These are phyloP conservation scores for Pelobates cultripes DNA, from an alignment of 2,797 vertebrate genomes.

Conservation along the genomic window DNA sequence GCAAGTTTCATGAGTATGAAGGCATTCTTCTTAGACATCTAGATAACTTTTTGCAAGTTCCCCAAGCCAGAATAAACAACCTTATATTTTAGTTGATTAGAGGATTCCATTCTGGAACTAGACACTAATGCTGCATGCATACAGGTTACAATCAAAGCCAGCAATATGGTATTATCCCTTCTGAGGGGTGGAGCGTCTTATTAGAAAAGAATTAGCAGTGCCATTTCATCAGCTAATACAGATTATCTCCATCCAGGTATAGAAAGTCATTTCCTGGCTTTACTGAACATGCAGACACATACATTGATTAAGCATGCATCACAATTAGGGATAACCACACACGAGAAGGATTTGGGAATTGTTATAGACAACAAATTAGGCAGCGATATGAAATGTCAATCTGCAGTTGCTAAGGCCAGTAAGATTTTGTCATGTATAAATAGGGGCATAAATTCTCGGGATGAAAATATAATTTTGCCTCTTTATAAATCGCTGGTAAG, in stretches of 20 bases:
- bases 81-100: not conserved
- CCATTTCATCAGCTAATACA: constrained; percentile 52
- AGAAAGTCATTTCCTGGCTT: constrained; percentile 52
- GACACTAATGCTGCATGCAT: constrained; percentile 18
- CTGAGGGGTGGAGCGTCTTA: constrained; percentile 32
- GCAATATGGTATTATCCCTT: constrained; percentile 40
- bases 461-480: too few relatives aligned
- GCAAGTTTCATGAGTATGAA: not conserved
- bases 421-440: too few relatives aligned
- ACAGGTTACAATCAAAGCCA: constrained; percentile 36
- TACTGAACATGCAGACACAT: not conserved
- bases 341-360: too few relatives aligned
- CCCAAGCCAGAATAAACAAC: not conserved
- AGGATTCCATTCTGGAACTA: not conserved
- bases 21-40: not conserved
- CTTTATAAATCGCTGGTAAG: too few relatives aligned
- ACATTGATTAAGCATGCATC: not conserved
- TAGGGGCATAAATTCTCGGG: too few relatives aligned
- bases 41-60: constrained; percentile 18
- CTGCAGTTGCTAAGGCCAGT: too few relatives aligned
- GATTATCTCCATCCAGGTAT: constrained; percentile 56
- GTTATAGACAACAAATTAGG: too few relatives aligned
- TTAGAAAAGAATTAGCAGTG: constrained; percentile 48
- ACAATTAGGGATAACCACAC: too few relatives aligned
- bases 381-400: too few relatives aligned